phyloP scores from a whole-genome alignment of 2,888 invertebrate genomes.

The Dicyrtomina minuta region DNA sequence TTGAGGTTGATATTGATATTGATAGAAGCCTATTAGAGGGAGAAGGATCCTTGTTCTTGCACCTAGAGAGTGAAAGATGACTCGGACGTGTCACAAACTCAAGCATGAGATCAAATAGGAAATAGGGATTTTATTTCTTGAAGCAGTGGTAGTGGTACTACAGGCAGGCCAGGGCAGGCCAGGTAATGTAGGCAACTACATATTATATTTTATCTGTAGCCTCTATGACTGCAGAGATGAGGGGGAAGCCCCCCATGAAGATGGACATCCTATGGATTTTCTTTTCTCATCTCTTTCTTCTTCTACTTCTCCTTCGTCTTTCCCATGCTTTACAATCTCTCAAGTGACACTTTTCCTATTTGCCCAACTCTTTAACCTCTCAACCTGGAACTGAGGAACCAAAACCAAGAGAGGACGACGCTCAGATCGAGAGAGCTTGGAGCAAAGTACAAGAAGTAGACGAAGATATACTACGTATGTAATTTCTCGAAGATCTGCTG shows the following conservation, averaged over 20 bases:
- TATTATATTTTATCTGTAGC: not conserved
- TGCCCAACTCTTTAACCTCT: slow-evolving; percentile 43
- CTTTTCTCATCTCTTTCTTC: slow-evolving; percentile 21
- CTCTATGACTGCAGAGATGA: too few relatives aligned
- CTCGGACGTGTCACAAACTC: slow-evolving; percentile 34
- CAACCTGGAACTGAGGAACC: slow-evolving; percentile 31
- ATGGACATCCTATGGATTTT: slow-evolving; percentile 36
- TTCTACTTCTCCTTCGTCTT: slow-evolving; percentile 13
- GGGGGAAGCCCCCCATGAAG: slow-evolving; percentile 26
- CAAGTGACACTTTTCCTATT: slow-evolving; percentile 41
- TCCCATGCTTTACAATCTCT: slow-evolving; percentile 14
- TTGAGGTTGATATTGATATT: too few relatives aligned
- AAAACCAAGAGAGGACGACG: too few relatives aligned
- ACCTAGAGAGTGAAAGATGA: slow-evolving; percentile 39
- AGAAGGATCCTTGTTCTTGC: not conserved
- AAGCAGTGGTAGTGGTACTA: not conserved
- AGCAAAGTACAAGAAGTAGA: not conserved
- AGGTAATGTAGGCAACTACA: too few relatives aligned
- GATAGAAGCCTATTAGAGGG: not conserved
- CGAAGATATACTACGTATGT: not conserved
- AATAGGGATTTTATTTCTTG: slow-evolving; percentile 33
- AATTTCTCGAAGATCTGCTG: not conserved
- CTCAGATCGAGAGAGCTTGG: not conserved
- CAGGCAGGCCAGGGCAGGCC: too few relatives aligned
- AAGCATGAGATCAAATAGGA: slow-evolving; percentile 34